Conservation (phyloP, 1,140 invertebrate genomes). For the Prorops nasuta region DNA sequence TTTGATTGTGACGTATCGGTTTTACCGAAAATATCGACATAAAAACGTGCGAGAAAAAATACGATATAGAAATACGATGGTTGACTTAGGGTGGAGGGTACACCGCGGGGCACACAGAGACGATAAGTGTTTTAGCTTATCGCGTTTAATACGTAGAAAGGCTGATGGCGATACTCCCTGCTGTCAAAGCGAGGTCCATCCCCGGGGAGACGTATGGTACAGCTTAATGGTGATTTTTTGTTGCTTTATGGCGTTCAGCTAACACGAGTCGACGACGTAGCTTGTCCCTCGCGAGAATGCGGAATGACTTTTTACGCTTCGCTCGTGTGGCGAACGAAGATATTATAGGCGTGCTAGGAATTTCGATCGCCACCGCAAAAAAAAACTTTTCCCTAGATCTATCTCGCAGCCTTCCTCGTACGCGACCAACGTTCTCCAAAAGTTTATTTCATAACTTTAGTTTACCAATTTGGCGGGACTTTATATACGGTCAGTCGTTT, state of each 20-base stretch:
- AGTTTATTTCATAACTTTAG: too few species aligned
- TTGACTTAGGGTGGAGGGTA: conserved; percentile 10
- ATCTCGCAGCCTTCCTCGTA: too few species aligned
- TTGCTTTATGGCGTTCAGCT: too few species aligned
- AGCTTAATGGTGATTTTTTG: conserved; percentile 53
- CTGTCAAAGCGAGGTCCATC: conserved; percentile 28
- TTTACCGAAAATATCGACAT: conserved; percentile 9
- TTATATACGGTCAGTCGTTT: too few species aligned
- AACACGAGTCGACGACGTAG: too few species aligned
- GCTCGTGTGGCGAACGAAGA: conserved; percentile 25
- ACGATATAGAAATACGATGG: not conserved
- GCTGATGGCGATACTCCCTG: conserved; percentile 34
- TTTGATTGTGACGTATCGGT: not conserved
- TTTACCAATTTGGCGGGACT: too few species aligned
- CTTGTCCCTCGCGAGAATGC: conserved; percentile 31
- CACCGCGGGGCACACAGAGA: conserved; percentile 24
- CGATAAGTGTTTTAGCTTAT: conserved; percentile 53
- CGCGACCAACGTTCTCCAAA: too few species aligned
- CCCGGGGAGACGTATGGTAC: conserved; percentile 45
- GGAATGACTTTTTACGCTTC: conserved; percentile 34
- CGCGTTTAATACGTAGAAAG: conserved; percentile 47
- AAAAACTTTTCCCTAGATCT: not conserved
- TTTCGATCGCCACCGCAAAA: conserved; percentile 21
- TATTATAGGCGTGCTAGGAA: conserved; percentile 34
- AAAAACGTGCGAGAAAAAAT: not conserved